Evolutionary conservation across 2,113 vertebrate species (phyloP), one percentile per base, ranked within the genome.

Genomic region (Microcebus tavaratra): DNA sequence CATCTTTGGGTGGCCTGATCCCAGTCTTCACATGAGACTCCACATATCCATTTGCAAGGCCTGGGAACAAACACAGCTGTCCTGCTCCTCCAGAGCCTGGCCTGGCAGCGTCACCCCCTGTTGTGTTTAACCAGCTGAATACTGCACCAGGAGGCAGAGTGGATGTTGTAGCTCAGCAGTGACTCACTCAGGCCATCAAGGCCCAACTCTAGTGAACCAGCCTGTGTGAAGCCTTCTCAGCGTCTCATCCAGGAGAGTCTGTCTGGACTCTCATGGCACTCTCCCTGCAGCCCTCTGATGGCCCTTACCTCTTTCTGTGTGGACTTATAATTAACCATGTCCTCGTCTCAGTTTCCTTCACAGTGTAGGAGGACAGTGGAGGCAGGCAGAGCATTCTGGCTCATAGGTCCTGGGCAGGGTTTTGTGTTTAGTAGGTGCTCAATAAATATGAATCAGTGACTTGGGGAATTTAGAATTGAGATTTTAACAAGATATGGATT

Each of bases 161-260:
- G 9, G 9, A 8, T 20, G 9, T 9, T 50, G 27, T 45, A 39
- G 36, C 20, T 80, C 42, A 50, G 9, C 75, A 59, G 5, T 59
- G 70, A 83, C 53, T 81, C 57, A 78, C 14, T 89, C 50, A 70
- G 4, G 82, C 70, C 11, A 88, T 90, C 25, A 82, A 57, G 27
- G 21, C 36, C 7, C 5, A 75, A 23, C n/a, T 87, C 36, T 20
- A 70, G 8, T 45, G 42, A 88, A 36, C 1, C 20, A 7, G 50
- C 29, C 70, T 82, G 86, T 76, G 61, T 65, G 48, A 97, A 90
- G 42, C 59, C 42, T 78, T 97, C 80, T 29, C 59, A 83, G 68
- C 70, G 84, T 80, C 17, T 21, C 65, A 53, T 20, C n/a, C 20
- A 88, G 88, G 91, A 94, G 53, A 39, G 72, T 84, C 61, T 91